phyloP scores from a whole-genome alignment of 2,888 invertebrate species.

The Parascotia fuliginaria region DNA sequence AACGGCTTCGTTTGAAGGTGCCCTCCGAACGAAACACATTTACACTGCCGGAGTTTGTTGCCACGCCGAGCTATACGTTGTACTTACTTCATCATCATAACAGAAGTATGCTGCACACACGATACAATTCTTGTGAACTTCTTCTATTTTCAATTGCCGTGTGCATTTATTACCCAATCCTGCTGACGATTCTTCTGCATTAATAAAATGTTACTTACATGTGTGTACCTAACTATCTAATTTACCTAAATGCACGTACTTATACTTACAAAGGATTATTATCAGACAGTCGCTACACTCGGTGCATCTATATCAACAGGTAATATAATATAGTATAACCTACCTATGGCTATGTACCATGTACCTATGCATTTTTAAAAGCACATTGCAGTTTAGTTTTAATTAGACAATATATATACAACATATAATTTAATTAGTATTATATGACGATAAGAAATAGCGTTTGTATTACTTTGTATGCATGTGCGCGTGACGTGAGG shows the following conservation, averaged over 20 bases:
- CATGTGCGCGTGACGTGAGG: conserved; percentile 21
- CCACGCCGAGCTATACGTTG: conserved; percentile 1
- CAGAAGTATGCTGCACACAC: not conserved
- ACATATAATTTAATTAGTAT: not conserved
- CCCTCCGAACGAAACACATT: conserved; percentile 58
- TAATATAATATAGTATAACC: too few relatives aligned
- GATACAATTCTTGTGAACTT: not conserved
- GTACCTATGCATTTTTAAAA: conserved; percentile 51
- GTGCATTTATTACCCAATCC: conserved; percentile 7
- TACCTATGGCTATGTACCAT: too few relatives aligned
- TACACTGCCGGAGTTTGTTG: conserved; percentile 13
- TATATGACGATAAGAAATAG: conserved; percentile 25
- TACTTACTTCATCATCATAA: too few relatives aligned
- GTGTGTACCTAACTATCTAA: too few relatives aligned
- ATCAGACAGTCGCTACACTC: conserved; percentile 12
- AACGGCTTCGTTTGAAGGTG: conserved; percentile 81
- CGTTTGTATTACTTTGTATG: conserved; percentile 19
- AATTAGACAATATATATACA: too few relatives aligned
- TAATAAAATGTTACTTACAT: conserved; percentile 9
- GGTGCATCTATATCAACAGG: conserved; percentile 28
- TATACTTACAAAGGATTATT: not conserved
- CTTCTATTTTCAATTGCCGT: conserved; percentile 8
- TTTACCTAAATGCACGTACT: not conserved
- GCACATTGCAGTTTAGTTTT: conserved; percentile 42
- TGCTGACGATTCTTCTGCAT: conserved; percentile 2